These are phyloP conservation scores for Passer domesticus DNA, from an alignment of 2,113 vertebrate species.

Conservation along the genomic window DNA sequence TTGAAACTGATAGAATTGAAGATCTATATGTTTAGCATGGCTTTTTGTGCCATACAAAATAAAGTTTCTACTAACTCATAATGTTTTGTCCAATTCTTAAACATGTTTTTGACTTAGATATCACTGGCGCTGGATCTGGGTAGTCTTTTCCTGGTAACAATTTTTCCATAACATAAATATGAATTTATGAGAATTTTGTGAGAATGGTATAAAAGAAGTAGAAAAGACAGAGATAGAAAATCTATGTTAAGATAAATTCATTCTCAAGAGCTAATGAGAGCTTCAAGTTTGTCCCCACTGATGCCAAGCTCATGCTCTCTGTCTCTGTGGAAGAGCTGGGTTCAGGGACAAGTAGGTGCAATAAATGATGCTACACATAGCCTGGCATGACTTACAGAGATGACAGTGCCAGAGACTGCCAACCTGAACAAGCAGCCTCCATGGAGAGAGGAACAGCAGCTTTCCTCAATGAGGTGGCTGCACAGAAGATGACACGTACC, in stretches of 20 bases:
- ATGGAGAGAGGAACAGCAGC: background rate
- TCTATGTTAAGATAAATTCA: slow-evolving; percentile 25
- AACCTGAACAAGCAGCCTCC: background rate
- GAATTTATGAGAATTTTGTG: slow-evolving; percentile 49
- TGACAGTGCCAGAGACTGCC: background rate
- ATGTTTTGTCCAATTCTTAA: slow-evolving; percentile 60
- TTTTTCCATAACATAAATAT: slow-evolving; percentile 54
- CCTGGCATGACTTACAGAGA: background rate
- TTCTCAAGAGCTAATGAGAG: background rate
- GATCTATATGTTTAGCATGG: background rate
- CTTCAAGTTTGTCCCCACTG: background rate
- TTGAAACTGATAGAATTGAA: slow-evolving; percentile 11
- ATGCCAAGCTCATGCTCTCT: background rate
- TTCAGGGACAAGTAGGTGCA: background rate
- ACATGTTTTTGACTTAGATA: slow-evolving; percentile 50
- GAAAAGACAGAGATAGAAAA: background rate
- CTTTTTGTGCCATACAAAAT: slow-evolving; percentile 19
- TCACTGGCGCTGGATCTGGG: slow-evolving; percentile 13
- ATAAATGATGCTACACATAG: background rate
- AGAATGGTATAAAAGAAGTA: background rate
- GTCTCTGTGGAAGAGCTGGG: background rate
- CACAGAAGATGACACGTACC: background rate
- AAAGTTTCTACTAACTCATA: background rate
- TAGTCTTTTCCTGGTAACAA: slow-evolving; percentile 42
- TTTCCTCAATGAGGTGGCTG: background rate